These are phyloP conservation scores for Eupithecia centaureata DNA, from an alignment of 2,888 invertebrate species.

Conservation along the genomic window DNA sequence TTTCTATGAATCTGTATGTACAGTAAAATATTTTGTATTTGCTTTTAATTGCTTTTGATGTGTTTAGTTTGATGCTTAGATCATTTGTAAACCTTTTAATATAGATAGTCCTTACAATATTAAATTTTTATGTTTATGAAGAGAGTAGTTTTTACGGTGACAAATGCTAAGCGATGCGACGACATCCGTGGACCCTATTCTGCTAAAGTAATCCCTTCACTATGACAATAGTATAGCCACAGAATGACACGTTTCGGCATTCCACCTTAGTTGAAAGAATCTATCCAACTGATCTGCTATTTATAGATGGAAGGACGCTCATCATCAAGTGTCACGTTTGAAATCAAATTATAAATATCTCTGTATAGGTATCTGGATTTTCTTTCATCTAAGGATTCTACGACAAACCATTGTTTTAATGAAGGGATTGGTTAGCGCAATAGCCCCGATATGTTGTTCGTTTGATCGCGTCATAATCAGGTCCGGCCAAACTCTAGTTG, in stretches of 20 bases:
- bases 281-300: no score
- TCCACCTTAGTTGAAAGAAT: not conserved
- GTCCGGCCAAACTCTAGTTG: not conserved
- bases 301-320: not conserved
- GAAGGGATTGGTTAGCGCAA: not conserved
- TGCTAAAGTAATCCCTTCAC: not conserved
- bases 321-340: not conserved
- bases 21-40: slow-evolving; percentile 47
- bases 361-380: not conserved
- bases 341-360: not conserved
- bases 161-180: slow-evolving; percentile 26
- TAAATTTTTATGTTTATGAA: slow-evolving; percentile 32
- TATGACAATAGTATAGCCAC: not conserved
- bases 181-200: not conserved
- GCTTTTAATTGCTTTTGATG: slow-evolving; percentile 46
- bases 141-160: slow-evolving; percentile 48
- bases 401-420: not conserved
- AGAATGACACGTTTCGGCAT: no score
- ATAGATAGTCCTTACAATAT: slow-evolving; percentile 25
- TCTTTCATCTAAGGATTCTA: not conserved
- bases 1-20: slow-evolving; percentile 47
- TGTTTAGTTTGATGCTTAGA: slow-evolving; percentile 39
- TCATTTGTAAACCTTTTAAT: slow-evolving; percentile 30
- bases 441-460: slow-evolving; percentile 32
- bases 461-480: slow-evolving; percentile 12